Base-by-base conservation (phyloP, 2,113 vertebrate species). In the Corythornis cristatus region DNA sequence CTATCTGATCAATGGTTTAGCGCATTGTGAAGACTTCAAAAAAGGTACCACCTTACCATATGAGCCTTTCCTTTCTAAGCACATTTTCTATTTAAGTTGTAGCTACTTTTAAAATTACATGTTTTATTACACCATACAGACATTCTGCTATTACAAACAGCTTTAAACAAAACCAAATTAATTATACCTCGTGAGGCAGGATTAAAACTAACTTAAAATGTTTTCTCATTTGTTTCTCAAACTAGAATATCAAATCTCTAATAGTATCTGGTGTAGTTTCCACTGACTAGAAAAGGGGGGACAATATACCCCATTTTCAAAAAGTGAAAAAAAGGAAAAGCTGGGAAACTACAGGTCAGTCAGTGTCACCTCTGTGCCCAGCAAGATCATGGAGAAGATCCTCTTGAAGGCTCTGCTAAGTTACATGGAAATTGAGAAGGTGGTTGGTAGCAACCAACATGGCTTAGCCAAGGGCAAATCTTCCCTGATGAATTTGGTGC, bases 21-120 rank as follows among this genome's bases (percentile, higher is more conserved):
- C 9, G n/a, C 8, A 48, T 16, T 0, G 0, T 50, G 18, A 20
- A 26, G 6, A 43, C 66, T 68, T 57, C 1, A 43, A 56, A 53
- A 56, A 80, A 54, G 13, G 8, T 23, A 15, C 20, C 40, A 19
- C 12, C 33, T 66, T 9, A 50, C 10, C 6, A 26, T 21, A 22
- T 42, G 82, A 85, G 1, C 18, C 21, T 75, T 78, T 8, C 6
- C 2, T 62, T 18, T 33, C 11, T 67, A 82, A 58, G 4, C 4
- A 9, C 17, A 7, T 62, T 77, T 86, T 70, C 18, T 75, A 12
- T 64, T 57, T 25, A 50, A 70, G 8, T 29, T 66, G 23, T 40
- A 43, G 5, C 13, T 70, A 48, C 18, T 15, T 68, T 71, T 89
- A 33, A 82, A 87, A 53, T 65, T 21, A 31, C 21, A 68, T 15